These are phyloP conservation scores for Mizuhopecten yessoensis DNA, from an alignment of 1,140 invertebrate genomes.

Conservation along the genomic window DNA sequence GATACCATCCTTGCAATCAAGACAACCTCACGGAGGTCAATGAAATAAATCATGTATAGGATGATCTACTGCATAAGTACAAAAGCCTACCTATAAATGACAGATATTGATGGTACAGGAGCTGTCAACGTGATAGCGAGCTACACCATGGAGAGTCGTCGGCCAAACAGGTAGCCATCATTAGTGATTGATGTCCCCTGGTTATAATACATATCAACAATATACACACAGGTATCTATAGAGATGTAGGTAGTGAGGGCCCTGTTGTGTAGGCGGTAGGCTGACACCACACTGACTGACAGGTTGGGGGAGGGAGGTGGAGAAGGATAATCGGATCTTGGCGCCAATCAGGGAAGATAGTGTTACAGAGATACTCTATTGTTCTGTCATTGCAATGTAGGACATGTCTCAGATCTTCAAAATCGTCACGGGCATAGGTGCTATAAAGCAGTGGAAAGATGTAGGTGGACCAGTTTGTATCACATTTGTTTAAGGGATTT, in stretches of 20 bases:
- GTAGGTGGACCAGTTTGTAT: slow-evolving; percentile 4
- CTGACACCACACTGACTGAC: background rate
- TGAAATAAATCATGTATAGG: slow-evolving; percentile 35
- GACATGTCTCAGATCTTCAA: background rate
- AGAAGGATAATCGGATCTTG: background rate
- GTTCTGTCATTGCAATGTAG: background rate
- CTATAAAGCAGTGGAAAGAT: background rate
- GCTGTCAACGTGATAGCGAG: background rate
- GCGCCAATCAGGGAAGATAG: too few species aligned
- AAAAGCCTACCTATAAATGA: background rate
- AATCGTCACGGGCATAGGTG: background rate
- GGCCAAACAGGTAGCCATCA: slow-evolving; percentile 23
- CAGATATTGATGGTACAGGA: background rate
- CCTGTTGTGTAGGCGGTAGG: background rate
- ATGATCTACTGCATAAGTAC: background rate
- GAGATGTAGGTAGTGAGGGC: background rate
- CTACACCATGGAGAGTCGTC: background rate
- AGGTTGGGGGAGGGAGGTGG: background rate
- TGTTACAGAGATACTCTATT: too few species aligned
- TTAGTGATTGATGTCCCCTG: background rate
- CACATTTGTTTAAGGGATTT: background rate
- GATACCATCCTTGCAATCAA: background rate
- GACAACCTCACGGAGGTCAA: background rate
- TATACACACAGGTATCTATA: background rate
- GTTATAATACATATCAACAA: background rate